Evolutionary conservation across 1,140 invertebrate species (phyloP).

Genomic region (Heliconius nattereri): DNA sequence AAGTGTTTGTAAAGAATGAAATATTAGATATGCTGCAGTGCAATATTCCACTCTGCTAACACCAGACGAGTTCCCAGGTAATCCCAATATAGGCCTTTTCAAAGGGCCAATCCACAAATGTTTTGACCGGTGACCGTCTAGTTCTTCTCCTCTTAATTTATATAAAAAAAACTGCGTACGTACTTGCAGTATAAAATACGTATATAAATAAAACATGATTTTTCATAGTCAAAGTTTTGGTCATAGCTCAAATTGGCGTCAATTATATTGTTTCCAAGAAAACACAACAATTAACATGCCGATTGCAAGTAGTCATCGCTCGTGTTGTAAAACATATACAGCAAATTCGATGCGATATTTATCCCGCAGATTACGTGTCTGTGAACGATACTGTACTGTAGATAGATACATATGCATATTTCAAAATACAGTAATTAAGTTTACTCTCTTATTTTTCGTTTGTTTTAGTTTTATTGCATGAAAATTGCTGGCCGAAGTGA

Average conservation of each 20-base stretch:
- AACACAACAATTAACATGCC: constrained; percentile 6
- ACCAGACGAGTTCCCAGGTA: too few species aligned
- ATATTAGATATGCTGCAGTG: too few species aligned
- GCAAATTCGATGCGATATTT: constrained; percentile 22
- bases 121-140: too few species aligned
- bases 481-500: too few species aligned
- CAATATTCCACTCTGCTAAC: too few species aligned
- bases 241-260: not conserved
- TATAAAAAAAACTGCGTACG: not conserved
- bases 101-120: too few species aligned
- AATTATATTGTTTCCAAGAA: not conserved
- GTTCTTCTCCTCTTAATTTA: too few species aligned
- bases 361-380: not conserved
- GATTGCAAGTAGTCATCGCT: constrained; percentile 12
- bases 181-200: too few species aligned
- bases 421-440: not conserved
- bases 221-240: not conserved
- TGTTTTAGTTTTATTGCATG: too few species aligned
- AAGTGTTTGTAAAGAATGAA: too few species aligned
- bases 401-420: not conserved
- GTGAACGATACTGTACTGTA: not conserved
- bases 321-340: constrained; percentile 9
- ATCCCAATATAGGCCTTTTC: too few species aligned
- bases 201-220: not conserved
- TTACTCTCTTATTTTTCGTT: too few species aligned